These are phyloP conservation scores for Rhinoraja longicauda DNA, from an alignment of 2,797 vertebrate species.

Conservation along the genomic window DNA sequence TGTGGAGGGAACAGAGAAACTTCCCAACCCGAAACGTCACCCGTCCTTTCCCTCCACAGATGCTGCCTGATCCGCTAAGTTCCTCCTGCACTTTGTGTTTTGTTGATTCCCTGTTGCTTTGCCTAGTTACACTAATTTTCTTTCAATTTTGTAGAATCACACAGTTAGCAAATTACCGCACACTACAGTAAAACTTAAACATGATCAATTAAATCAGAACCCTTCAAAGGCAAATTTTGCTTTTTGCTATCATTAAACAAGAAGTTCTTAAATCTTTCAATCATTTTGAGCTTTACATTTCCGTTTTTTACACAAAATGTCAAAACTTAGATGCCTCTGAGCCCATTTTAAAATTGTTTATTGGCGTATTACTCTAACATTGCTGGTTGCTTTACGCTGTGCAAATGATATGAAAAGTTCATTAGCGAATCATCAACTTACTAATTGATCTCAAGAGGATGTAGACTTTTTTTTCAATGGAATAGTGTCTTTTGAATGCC, in stretches of 20 bases:
- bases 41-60: no score
- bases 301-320: neutral
- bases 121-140: neutral
- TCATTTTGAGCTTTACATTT: neutral
- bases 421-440: neutral
- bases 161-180: neutral
- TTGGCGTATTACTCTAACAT: neutral
- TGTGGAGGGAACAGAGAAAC: no score
- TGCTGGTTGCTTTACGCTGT: neutral
- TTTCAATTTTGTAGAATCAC: no score
- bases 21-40: no score
- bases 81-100: no score
- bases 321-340: neutral
- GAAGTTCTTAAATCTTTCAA: neutral
- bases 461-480: neutral
- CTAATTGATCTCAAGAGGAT: neutral
- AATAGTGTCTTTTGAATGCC: neutral
- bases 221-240: neutral
- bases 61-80: no score
- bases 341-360: neutral
- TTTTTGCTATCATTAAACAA: neutral
- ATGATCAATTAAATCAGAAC: neutral
- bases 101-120: neutral
- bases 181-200: neutral
- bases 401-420: neutral